Evolutionary conservation across 2,797 vertebrate species (phyloP), one percentile per base, ranked within the genome.

Genomic region (Schizothorax lantsangensis): DNA sequence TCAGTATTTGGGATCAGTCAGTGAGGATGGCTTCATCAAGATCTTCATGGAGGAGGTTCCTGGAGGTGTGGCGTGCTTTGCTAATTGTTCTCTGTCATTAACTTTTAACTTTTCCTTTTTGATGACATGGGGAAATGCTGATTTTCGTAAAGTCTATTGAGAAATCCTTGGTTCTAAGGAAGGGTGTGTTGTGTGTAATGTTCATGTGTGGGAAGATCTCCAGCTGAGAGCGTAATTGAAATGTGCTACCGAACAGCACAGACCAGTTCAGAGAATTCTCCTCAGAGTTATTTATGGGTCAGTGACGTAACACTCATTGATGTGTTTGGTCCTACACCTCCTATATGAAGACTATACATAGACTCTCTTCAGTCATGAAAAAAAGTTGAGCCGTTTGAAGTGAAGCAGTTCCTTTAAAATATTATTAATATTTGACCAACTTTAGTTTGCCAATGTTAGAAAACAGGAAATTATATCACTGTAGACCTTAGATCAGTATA

Each of bases 21-120:
- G 97, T 90, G 95, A 98, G 91, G 96, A 92, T 0, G 96, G 97
- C 57, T 98, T 97, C 94, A 97, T 98, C 92, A 98, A 98, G 93
- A 98, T 98, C 94, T 97, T 98, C 93, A 98, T 98, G 97, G 97
- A 98, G 91, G 97, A 98, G 93, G 97, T 98, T n/a, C 97, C 97
- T 0, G 97, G 97, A 96, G 97, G 97, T 98, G 92, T 52, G 87
- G 5, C 26, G 23, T 52, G 57, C 72, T 77, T 43, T 88, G 45
- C 30, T 68, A n/a, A n/a, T 47, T 84, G 43, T 40, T 84, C 9
- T 84, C 6, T 49, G 11, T 14, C 10, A 5, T 49, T 2, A 14
- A 1, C 43, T 52, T 66, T 52, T 9, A 6, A 52, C 10, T 30
- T 40, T 40, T 21, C 14, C 6, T 21, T n/a, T 54, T 85, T 81